phyloP scores from a whole-genome alignment of 2,797 vertebrate species.

The Limnodromus scolopaceus region DNA sequence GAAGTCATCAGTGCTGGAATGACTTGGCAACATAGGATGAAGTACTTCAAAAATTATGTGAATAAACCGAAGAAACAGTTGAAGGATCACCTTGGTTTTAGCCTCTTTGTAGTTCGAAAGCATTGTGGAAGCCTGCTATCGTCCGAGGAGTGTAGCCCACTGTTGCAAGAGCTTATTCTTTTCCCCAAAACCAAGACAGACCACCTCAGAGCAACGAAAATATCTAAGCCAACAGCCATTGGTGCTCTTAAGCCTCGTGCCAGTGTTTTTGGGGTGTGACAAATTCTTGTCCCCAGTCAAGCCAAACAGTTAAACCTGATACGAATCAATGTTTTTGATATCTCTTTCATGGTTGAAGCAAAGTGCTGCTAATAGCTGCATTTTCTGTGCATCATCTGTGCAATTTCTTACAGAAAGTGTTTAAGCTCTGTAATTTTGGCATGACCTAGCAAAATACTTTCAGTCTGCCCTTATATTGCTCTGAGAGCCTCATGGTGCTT shows the following conservation, averaged over 20 bases:
- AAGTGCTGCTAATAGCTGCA: neutral
- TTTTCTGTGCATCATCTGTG: neutral
- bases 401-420: neutral
- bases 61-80: neutral
- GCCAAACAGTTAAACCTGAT: neutral
- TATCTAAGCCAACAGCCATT: neutral
- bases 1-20: neutral
- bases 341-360: neutral
- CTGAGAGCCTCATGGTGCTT: neutral
- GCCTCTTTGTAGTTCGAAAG: neutral
- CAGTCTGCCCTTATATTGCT: neutral
- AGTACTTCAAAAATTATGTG: neutral
- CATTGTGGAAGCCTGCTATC: neutral
- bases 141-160: neutral
- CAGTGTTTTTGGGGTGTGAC: neutral
- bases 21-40: neutral
- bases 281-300: neutral
- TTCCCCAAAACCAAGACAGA: neutral
- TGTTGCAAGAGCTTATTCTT: neutral
- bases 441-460: neutral
- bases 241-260: neutral
- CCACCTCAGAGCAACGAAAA: neutral
- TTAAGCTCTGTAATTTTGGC: neutral
- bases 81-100: neutral
- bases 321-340: neutral